Conservation (phyloP, 2,888 invertebrate genomes). For the Troides aeacus region DNA sequence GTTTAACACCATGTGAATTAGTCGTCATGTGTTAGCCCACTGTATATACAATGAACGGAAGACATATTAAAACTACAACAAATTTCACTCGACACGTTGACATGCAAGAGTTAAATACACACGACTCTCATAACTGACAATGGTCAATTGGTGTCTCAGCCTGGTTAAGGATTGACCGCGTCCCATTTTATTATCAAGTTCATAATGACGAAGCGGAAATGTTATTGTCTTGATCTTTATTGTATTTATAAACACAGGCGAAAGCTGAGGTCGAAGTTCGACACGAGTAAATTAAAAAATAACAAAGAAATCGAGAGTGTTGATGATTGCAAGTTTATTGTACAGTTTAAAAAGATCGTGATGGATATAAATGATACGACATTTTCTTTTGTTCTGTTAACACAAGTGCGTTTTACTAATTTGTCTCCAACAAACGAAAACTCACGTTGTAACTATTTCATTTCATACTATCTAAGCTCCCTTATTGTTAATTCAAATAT, state of each 20-base stretch:
- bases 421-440: neutral
- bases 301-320: slow-evolving; percentile 36
- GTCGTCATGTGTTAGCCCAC: too few species aligned
- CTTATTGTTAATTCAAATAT: too few species aligned
- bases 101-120: neutral
- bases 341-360: slow-evolving; percentile 10
- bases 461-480: too few species aligned
- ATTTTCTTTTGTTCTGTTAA: slow-evolving; percentile 12
- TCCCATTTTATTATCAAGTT: slow-evolving; percentile 46
- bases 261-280: slow-evolving; percentile 65
- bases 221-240: slow-evolving; percentile 43
- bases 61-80: neutral
- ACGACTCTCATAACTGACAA: slow-evolving; percentile 1
- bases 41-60: neutral
- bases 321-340: slow-evolving; percentile 14
- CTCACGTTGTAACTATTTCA: neutral
- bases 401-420: slow-evolving; percentile 1
- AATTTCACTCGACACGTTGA: slow-evolving; percentile 14
- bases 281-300: slow-evolving; percentile 37
- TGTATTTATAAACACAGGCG: slow-evolving; percentile 43
- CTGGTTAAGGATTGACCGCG: slow-evolving; percentile 49
- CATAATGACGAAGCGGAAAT: slow-evolving; percentile 57
- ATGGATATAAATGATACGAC: slow-evolving; percentile 2
- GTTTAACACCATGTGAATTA: too few species aligned
- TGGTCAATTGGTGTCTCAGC: slow-evolving; percentile 33